Evolutionary conservation across 2,113 vertebrate genomes (phyloP).

Genomic region (Ornithorhynchus anatinus): DNA sequence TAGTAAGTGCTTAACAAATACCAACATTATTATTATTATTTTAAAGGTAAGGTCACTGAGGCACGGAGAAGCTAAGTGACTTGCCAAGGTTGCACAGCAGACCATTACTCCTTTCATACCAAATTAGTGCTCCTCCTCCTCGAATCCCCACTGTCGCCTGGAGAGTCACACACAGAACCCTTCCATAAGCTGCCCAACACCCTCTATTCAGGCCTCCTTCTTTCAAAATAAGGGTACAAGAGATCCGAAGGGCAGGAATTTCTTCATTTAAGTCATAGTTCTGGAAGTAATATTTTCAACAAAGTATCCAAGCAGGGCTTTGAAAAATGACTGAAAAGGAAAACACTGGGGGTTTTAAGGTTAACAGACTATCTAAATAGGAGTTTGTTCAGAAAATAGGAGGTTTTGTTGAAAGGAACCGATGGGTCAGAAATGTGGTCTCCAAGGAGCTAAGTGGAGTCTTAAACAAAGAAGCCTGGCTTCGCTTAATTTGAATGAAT

Average conservation of each 20-base stretch:
- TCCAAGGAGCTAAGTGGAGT: constrained; percentile 49
- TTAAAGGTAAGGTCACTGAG: no score
- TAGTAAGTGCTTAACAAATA: no score
- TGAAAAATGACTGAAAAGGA: constrained; percentile 43
- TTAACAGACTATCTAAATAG: constrained; percentile 43
- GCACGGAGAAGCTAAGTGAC: no score
- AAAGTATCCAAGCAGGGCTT: constrained; percentile 4
- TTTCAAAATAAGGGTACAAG: not conserved
- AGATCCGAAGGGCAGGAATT: not conserved
- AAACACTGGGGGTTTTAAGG: constrained; percentile 7
- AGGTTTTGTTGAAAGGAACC: constrained; percentile 40
- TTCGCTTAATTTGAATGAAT: constrained; percentile 64
- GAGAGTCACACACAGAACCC: not conserved
- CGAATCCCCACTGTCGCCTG: no score
- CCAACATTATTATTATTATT: no score
- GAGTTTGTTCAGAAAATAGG: constrained; percentile 15
- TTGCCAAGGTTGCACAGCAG: no score
- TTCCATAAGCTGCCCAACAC: no score
- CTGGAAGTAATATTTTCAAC: constrained; percentile 35
- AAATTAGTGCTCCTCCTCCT: not conserved
- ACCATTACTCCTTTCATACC: not conserved
- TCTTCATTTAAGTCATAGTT: constrained; percentile 21
- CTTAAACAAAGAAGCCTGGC: constrained; percentile 59
- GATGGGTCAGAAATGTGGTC: constrained; percentile 46
- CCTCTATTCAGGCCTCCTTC: not conserved